Evolutionary conservation across 2,113 vertebrate species (phyloP).

Genomic region (Felis chaus): DNA sequence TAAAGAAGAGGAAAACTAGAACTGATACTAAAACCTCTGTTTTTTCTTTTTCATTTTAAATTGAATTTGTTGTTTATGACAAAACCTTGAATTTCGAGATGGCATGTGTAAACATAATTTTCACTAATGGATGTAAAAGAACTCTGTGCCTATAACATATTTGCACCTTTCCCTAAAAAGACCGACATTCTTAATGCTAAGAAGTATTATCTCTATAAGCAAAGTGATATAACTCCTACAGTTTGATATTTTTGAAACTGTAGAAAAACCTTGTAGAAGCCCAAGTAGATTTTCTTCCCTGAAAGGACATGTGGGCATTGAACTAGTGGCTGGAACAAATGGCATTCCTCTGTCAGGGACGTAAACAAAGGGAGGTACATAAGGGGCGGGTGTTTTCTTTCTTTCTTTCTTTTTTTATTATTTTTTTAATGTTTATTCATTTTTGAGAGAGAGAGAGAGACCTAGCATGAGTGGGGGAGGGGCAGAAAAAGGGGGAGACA

Average conservation of each 20-base stretch:
- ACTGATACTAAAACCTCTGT: background rate
- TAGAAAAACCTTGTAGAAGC: constrained; percentile 19
- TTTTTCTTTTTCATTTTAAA: constrained; percentile 2
- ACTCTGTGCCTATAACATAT: constrained; percentile 8
- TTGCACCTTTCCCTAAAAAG: background rate
- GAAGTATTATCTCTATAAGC: constrained; percentile 33
- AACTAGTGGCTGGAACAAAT: background rate
- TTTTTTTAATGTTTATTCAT: too few relatives aligned
- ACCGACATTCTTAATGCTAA: constrained; percentile 5
- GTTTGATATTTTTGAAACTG: constrained; percentile 45
- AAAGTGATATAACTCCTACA: background rate
- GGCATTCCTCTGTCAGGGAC: background rate
- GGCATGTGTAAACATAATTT: constrained; percentile 55
- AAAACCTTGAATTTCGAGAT: constrained; percentile 9
- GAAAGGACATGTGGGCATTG: background rate
- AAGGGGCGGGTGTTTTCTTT: too few relatives aligned
- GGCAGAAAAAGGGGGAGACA: too few relatives aligned
- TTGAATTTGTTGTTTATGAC: constrained; percentile 34
- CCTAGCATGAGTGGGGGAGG: too few relatives aligned
- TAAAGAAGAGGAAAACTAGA: background rate
- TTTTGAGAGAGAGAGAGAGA: too few relatives aligned
- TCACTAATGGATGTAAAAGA: constrained; percentile 60
- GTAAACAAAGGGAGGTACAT: too few relatives aligned
- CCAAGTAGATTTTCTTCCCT: background rate
- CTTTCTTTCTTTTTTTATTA: too few relatives aligned